A percentile compares a stretch with the other conserved stretches of the same genome.
phyloP scores from a whole-genome alignment of 1,140 invertebrate species.

The Solen grandis region DNA sequence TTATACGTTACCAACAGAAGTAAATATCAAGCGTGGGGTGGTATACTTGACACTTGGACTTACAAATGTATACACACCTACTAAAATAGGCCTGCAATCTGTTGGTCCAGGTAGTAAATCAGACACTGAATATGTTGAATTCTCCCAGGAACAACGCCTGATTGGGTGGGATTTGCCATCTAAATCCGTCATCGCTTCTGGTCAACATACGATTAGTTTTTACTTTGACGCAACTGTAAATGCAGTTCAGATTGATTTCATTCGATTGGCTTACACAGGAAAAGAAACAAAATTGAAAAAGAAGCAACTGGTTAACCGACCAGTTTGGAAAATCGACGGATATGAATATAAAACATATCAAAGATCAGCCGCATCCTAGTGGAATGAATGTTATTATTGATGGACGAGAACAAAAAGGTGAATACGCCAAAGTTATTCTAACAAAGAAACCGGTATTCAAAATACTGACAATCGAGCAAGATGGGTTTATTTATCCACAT shows the following conservation, averaged over 20 bases:
- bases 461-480: not conserved
- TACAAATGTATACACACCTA: not conserved
- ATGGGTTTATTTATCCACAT: not conserved
- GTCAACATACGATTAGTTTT: not conserved
- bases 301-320: not conserved
- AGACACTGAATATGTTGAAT: not conserved
- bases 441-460: not conserved
- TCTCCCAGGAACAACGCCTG: not conserved
- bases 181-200: not conserved
- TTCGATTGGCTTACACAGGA: not conserved
- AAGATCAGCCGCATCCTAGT: not conserved
- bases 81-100: slow-evolving; percentile 13
- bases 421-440: not conserved
- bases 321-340: not conserved
- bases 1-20: slow-evolving; percentile 3
- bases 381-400: slow-evolving; percentile 10
- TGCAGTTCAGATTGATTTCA: slow-evolving; percentile 2
- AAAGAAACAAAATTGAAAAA: not conserved
- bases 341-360: not conserved
- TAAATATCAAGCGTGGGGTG: not conserved
- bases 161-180: slow-evolving; percentile 3
- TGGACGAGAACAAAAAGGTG: not conserved
- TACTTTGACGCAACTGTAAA: not conserved
- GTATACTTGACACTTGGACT: slow-evolving; percentile 16
- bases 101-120: not conserved